Percentiles rank a stretch among this genome's conserved stretches.
Evolutionary conservation across 1,140 invertebrate species (phyloP).

Genomic region (Cheumatopsyche charites): DNA sequence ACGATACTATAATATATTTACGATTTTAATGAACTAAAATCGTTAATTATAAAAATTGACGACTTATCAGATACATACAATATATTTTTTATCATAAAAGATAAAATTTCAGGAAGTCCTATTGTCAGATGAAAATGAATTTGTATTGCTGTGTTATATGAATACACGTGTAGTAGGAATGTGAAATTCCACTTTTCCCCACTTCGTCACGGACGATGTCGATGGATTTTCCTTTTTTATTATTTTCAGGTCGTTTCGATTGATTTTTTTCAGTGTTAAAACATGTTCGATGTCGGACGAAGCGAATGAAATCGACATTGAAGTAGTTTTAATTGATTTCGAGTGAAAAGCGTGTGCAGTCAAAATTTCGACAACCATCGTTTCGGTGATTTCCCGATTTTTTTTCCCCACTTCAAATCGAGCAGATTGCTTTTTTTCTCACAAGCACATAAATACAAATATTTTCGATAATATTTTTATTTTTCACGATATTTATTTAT

Average conservation of each 20-base stretch:
- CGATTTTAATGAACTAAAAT: too few species aligned
- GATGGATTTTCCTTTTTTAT: background rate
- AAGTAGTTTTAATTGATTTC: conserved; percentile 33
- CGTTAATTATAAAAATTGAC: too few species aligned
- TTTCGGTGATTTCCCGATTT: background rate
- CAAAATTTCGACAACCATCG: background rate
- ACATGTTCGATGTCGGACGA: background rate
- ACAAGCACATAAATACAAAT: too few species aligned
- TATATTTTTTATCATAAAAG: too few species aligned
- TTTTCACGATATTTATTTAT: too few species aligned
- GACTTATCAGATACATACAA: too few species aligned
- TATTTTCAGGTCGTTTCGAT: background rate
- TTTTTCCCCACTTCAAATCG: too few species aligned
- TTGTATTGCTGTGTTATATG: background rate
- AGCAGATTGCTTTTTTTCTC: too few species aligned
- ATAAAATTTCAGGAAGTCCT: too few species aligned
- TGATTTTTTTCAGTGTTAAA: background rate
- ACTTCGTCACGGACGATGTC: conserved; percentile 31
- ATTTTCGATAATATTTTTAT: too few species aligned
- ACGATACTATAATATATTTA: too few species aligned
- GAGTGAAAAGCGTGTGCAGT: conserved; percentile 1
- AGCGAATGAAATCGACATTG: conserved; percentile 12
- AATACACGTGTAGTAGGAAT: too few species aligned
- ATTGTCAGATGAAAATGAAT: background rate
- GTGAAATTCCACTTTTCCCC: conserved; percentile 8